A percentile compares a stretch with the other conserved stretches of the same genome.
phyloP scores from a whole-genome alignment of 2,113 vertebrate species.

The Callochromis pleurospilus region DNA sequence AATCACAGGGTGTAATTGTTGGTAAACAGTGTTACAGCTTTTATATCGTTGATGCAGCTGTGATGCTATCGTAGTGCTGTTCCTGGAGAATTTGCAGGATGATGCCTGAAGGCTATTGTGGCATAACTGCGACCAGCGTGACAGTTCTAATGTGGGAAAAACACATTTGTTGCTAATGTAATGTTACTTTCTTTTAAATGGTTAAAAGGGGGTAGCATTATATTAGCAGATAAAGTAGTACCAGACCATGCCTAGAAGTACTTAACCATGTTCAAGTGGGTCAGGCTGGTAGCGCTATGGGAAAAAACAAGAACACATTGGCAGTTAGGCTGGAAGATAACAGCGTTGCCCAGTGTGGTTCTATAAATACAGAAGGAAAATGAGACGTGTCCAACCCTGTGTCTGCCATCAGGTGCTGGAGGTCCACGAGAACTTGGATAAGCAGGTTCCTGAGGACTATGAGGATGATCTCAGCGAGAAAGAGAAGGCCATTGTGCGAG shows the following conservation, averaged over 20 bases:
- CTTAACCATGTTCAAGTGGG: background rate
- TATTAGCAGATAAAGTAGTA: background rate
- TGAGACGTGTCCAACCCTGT: fast-evolving
- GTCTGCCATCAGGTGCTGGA: constrained; percentile 81
- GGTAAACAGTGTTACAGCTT: background rate
- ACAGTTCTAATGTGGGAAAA: background rate
- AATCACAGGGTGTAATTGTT: background rate
- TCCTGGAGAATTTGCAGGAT: background rate
- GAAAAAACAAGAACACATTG: background rate
- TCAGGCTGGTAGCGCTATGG: fast-evolving
- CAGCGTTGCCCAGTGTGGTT: background rate
- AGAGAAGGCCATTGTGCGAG: constrained; percentile 92
- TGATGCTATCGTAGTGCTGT: background rate
- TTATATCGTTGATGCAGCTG: background rate
- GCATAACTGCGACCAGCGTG: background rate
- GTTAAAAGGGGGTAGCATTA: background rate
- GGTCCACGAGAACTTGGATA: constrained; percentile 93
- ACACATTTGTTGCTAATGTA: fast-evolving
- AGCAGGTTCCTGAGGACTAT: constrained; percentile 83
- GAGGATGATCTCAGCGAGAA: constrained; percentile 93
- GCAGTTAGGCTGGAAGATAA: background rate
- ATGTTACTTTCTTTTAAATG: background rate
- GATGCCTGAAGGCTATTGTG: background rate
- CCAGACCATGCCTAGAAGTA: background rate
- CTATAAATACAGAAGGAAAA: background rate